Conservation (phyloP, 2,797 vertebrate genomes). For the Moxostoma hubbsi region DNA sequence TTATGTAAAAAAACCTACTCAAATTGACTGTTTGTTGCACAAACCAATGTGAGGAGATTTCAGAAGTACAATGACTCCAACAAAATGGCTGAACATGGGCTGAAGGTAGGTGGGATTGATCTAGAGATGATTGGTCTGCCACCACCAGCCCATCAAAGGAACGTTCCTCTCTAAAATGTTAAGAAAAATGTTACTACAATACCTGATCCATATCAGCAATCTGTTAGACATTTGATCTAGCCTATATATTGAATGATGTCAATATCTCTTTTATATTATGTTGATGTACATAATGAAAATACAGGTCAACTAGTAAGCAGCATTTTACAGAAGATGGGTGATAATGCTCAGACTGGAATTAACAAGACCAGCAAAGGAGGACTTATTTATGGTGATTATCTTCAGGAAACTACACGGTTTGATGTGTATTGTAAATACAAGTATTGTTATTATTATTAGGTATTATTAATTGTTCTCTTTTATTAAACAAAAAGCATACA, state of each 20-base stretch:
- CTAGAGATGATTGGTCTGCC: conserved; percentile 51
- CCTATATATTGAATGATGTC: not conserved
- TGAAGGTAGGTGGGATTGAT: conserved; percentile 65
- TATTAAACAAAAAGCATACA: not conserved
- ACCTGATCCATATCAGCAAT: not conserved
- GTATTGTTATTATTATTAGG: not conserved
- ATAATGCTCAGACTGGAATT: conserved; percentile 82
- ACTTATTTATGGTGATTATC: conserved; percentile 89
- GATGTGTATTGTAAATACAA: not conserved
- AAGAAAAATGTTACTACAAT: not conserved
- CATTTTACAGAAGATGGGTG: conserved; percentile 73
- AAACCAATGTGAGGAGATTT: conserved; percentile 19
- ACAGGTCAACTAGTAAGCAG: conserved; percentile 68
- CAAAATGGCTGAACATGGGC: no score
- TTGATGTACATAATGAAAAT: conserved; percentile 15
- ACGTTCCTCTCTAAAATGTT: not conserved
- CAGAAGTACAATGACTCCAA: no score
- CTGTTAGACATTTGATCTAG: no score
- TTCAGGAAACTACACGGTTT: conserved; percentile 80
- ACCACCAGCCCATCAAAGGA: no score
- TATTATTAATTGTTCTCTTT: no score
- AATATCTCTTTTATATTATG: not conserved
- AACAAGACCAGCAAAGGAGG: conserved; percentile 90
- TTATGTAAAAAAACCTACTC: conserved; percentile 5
- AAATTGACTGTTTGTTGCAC: not conserved